Evolutionary conservation across 1,140 invertebrate species (phyloP).

Genomic region (Lanistes nyassanus): DNA sequence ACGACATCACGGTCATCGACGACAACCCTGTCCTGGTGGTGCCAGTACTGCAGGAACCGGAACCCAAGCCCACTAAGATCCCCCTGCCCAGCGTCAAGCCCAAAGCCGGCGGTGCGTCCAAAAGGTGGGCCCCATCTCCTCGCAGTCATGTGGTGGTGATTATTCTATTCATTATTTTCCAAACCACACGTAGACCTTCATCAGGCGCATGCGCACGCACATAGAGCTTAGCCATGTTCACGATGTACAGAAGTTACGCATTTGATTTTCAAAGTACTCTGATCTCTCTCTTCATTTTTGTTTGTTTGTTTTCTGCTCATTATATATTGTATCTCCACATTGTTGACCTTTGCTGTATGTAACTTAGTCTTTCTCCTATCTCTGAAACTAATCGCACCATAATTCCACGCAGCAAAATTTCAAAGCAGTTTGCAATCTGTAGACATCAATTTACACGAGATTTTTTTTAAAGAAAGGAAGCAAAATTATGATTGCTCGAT

Average conservation of each 20-base stretch:
- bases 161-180: conserved; percentile 8
- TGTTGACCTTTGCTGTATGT: neutral
- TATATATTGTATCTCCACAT: neutral
- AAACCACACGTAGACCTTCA: neutral
- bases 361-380: neutral
- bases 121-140: conserved; percentile 29
- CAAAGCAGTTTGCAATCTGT: neutral
- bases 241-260: too few relatives aligned
- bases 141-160: conserved; percentile 17
- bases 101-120: conserved; percentile 25
- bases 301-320: neutral
- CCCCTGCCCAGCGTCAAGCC: conserved; percentile 18
- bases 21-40: conserved; percentile 32
- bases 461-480: neutral
- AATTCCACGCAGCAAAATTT: neutral
- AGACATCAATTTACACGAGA: neutral
- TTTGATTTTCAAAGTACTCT: neutral
- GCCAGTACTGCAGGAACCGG: conserved; percentile 25
- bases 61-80: conserved; percentile 29
- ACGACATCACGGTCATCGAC: conserved; percentile 36
- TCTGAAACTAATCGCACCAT: neutral
- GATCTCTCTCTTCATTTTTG: neutral
- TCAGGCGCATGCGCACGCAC: too few relatives aligned
- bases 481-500: neutral
- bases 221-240: too few relatives aligned